Percentiles rank a stretch among this genome's conserved stretches.
Conservation (phyloP, 2,888 invertebrate genomes). For the Molorchus minor region DNA sequence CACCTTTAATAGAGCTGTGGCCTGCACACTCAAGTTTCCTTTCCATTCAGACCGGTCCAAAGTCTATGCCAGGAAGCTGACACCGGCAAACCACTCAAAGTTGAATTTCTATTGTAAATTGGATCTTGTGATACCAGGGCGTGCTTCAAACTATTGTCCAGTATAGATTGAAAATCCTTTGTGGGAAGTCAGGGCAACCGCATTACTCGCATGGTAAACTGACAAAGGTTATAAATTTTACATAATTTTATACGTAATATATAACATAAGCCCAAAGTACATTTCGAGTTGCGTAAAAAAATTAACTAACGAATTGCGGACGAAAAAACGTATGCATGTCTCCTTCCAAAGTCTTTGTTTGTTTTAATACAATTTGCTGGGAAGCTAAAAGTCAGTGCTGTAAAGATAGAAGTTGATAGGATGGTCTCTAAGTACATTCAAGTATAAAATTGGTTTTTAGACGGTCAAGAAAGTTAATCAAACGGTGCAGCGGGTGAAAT, state of each 20-base stretch:
- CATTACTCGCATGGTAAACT: neutral
- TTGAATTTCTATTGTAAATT: slow-evolving; percentile 39
- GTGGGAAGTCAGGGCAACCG: slow-evolving; percentile 31
- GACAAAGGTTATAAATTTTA: too few relatives aligned
- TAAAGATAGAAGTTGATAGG: too few relatives aligned
- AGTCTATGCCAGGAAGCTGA: slow-evolving; percentile 28
- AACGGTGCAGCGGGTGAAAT: slow-evolving; percentile 8
- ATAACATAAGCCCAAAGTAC: too few relatives aligned
- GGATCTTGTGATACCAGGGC: slow-evolving; percentile 32
- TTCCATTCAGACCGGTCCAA: slow-evolving; percentile 1
- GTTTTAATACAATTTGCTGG: too few relatives aligned
- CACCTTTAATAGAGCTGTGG: slow-evolving; percentile 10
- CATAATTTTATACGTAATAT: too few relatives aligned
- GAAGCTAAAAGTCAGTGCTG: too few relatives aligned
- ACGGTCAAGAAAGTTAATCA: slow-evolving; percentile 21
- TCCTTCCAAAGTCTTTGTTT: too few relatives aligned
- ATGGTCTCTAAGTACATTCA: slow-evolving; percentile 4
- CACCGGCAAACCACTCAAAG: slow-evolving; percentile 33
- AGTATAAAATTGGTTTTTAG: slow-evolving; percentile 19
- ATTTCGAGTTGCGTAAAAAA: too few relatives aligned
- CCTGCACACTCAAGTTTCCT: slow-evolving; percentile 5
- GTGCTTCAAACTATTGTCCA: slow-evolving; percentile 36
- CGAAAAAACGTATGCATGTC: too few relatives aligned
- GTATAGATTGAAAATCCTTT: slow-evolving; percentile 38
- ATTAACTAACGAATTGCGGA: too few relatives aligned